These are phyloP conservation scores for Nasua narica DNA, from an alignment of 2,797 vertebrate species.

Conservation along the genomic window DNA sequence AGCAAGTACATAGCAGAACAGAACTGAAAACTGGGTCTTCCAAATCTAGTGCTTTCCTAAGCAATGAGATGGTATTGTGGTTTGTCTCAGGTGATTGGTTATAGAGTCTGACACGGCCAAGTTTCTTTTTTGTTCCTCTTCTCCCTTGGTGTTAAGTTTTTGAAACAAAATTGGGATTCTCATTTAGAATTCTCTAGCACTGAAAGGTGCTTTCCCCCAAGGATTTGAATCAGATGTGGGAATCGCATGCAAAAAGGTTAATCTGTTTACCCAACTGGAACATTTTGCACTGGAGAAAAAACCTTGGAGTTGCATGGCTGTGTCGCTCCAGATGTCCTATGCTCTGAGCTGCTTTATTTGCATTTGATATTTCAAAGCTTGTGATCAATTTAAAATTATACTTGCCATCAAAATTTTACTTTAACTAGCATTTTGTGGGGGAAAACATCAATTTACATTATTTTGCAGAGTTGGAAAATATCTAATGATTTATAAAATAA, in stretches of 20 bases:
- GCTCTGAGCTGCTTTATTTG: conserved; percentile 48
- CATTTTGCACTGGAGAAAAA: conserved; percentile 34
- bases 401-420: conserved; percentile 67
- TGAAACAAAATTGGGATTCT: conserved; percentile 17
- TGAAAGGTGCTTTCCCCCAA: conserved; percentile 53
- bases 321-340: conserved; percentile 51
- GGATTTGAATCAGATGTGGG: conserved; percentile 31
- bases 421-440: conserved; percentile 57
- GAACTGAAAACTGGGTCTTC: not conserved
- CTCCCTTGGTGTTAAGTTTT: not conserved
- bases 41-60: not conserved
- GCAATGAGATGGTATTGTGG: not conserved
- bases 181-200: conserved; percentile 30
- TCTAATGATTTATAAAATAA: conserved; percentile 59
- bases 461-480: conserved; percentile 61
- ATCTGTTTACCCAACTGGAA: conserved; percentile 65
- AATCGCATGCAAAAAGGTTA: conserved; percentile 68
- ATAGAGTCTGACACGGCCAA: not conserved
- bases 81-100: not conserved
- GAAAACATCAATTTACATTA: conserved; percentile 74
- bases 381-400: conserved; percentile 64
- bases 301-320: not conserved
- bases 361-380: conserved; percentile 26
- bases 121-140: not conserved
- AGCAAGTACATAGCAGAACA: not conserved